phyloP scores from a whole-genome alignment of 64 coral and sea anemone genomes.

The Montipora efflorescens region DNA sequence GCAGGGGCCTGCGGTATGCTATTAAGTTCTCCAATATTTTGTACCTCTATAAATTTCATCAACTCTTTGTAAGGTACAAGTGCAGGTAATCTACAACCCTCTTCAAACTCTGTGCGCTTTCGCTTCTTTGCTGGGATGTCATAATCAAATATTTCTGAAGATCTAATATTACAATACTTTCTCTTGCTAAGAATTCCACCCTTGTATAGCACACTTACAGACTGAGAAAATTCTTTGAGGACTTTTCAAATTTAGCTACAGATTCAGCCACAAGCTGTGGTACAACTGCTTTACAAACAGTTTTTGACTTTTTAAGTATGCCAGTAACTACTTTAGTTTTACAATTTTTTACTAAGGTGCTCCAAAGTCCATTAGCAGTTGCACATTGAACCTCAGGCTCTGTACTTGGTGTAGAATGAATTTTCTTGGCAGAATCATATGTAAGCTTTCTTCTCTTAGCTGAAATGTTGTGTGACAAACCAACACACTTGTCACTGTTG shows the following conservation, averaged over 20 bases:
- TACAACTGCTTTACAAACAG: no score
- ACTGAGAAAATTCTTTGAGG: slow-evolving; percentile 40
- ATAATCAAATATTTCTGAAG: neutral
- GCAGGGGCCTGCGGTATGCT: no score
- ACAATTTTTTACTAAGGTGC: slow-evolving; percentile 22
- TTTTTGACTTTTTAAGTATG: no score
- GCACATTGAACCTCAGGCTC: neutral
- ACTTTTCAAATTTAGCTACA: no score
- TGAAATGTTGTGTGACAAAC: slow-evolving; percentile 54
- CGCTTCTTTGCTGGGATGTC: no score
- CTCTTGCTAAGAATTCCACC: slow-evolving; percentile 68
- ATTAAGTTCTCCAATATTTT: no score
- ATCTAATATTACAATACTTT: slow-evolving; percentile 58
- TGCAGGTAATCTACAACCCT: no score
- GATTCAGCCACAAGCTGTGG: no score
- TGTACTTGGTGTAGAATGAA: slow-evolving; percentile 23
- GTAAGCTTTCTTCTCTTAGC: slow-evolving; percentile 63
- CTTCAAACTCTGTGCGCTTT: no score
- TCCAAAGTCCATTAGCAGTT: slow-evolving; percentile 49
- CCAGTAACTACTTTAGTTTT: no score
- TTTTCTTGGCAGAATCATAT: slow-evolving; percentile 39
- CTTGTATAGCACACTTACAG: slow-evolving; percentile 73
- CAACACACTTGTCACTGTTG: slow-evolving; percentile 63
- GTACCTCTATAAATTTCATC: no score
- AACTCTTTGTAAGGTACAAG: no score